A percentile compares a stretch with the other conserved stretches of the same genome.
phyloP scores from a whole-genome alignment of 2,888 invertebrate genomes.

The Lamellibrachia satsuma region DNA sequence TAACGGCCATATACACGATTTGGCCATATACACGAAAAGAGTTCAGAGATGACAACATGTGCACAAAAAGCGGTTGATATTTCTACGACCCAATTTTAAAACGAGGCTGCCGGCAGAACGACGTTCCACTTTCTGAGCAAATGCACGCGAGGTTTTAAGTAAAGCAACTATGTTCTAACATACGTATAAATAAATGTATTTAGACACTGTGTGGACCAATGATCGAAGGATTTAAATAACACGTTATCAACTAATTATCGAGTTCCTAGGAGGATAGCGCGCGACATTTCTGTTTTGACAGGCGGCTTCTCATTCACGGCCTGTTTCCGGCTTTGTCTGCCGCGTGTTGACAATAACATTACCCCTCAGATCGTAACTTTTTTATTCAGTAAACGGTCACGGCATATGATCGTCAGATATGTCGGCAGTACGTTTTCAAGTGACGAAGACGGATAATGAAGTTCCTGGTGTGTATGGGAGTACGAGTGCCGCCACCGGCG shows the following conservation, averaged over 20 bases:
- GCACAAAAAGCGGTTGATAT: neutral
- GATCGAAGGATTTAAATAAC: neutral
- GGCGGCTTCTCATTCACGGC: neutral
- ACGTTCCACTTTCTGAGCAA: neutral
- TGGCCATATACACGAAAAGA: neutral
- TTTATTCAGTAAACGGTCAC: neutral
- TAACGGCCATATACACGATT: neutral
- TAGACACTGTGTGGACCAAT: neutral
- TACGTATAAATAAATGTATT: neutral
- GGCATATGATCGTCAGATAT: conserved; percentile 3
- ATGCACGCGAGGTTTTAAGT: conserved; percentile 5
- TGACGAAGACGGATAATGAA: conserved; percentile 13
- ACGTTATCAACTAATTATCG: neutral
- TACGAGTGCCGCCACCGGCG: neutral
- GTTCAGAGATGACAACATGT: neutral
- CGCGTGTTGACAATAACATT: conserved; percentile 13
- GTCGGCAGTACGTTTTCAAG: neutral
- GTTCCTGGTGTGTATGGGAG: neutral
- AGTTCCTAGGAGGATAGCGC: neutral
- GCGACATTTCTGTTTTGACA: conserved; percentile 3
- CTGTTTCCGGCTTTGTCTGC: conserved; percentile 9
- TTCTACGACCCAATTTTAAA: neutral
- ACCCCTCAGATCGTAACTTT: neutral
- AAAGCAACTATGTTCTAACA: neutral
- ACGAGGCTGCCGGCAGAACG: neutral